phyloP scores from a whole-genome alignment of 1,140 invertebrate genomes.

The Anoplolepis gracilipes region DNA sequence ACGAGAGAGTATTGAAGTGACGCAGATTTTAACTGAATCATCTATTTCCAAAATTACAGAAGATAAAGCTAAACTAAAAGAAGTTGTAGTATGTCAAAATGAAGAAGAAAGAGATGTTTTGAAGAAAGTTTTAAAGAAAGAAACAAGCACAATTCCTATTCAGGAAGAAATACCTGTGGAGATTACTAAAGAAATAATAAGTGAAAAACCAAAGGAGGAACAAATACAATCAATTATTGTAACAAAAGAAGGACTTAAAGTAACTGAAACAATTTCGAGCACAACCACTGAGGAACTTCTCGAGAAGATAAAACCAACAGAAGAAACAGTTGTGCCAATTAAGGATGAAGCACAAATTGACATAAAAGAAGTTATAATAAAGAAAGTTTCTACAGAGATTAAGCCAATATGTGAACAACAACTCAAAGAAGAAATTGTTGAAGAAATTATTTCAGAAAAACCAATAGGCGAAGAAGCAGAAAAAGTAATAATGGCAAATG shows the following conservation, averaged over 20 bases:
- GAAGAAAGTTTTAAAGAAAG: slow-evolving; percentile 21
- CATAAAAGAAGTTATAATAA: slow-evolving; percentile 61
- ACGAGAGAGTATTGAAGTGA: slow-evolving; percentile 44
- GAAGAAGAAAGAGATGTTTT: slow-evolving; percentile 23
- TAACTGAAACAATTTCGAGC: slow-evolving; percentile 56
- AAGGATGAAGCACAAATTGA: slow-evolving; percentile 62
- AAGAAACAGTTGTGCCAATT: slow-evolving; percentile 59
- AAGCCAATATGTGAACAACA: slow-evolving; percentile 58
- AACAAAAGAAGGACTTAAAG: slow-evolving; percentile 55
- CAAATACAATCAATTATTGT: slow-evolving; percentile 64
- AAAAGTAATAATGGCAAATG: slow-evolving; percentile 55
- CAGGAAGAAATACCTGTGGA: slow-evolving; percentile 52
- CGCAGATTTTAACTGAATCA: slow-evolving; percentile 29
- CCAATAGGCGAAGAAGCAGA: slow-evolving; percentile 82
- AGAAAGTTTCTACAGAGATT: slow-evolving; percentile 10
- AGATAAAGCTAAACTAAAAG: slow-evolving; percentile 12
- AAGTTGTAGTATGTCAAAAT: neutral
- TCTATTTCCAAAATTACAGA: slow-evolving; percentile 11
- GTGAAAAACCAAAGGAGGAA: slow-evolving; percentile 47
- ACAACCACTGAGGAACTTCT: slow-evolving; percentile 51
- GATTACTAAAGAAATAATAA: slow-evolving; percentile 67
- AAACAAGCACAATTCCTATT: slow-evolving; percentile 25
- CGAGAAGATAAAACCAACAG: slow-evolving; percentile 60
- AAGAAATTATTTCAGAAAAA: slow-evolving; percentile 80
- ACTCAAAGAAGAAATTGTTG: slow-evolving; percentile 70